Conservation (phyloP, 2,797 vertebrate species). For the Oceanodroma leucorhoa region DNA sequence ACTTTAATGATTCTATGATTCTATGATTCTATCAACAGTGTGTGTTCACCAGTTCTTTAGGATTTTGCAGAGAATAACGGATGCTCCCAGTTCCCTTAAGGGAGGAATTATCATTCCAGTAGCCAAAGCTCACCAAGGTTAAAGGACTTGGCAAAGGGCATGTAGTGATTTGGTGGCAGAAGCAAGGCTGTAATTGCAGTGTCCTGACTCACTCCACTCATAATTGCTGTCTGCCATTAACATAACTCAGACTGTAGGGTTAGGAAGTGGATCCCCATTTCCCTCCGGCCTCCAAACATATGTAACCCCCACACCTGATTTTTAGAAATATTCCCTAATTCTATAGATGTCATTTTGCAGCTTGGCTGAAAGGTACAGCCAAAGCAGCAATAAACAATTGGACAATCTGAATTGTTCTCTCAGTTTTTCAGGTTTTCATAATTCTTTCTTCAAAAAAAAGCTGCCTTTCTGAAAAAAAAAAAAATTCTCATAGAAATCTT, state of each 20-base stretch:
- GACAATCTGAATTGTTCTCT: not conserved
- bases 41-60: not conserved
- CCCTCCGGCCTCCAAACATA: not conserved
- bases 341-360: not conserved
- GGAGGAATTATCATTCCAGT: not conserved
- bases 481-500: not conserved
- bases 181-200: not conserved
- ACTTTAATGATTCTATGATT: too few species aligned
- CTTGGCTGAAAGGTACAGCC: not conserved
- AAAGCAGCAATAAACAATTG: not conserved
- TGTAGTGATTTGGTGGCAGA: not conserved
- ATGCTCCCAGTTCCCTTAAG: not conserved
- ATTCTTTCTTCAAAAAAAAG: not conserved
- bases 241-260: not conserved
- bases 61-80: not conserved
- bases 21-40: rapidly evolving
- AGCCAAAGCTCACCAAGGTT: not conserved
- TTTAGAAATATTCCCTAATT: not conserved
- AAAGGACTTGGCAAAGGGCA: not conserved
- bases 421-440: not conserved
- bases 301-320: not conserved
- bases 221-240: not conserved
- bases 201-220: not conserved
- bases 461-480: not conserved
- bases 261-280: not conserved